A percentile compares a stretch with the other conserved stretches of the same genome.
phyloP scores from a whole-genome alignment of 2,113 vertebrate species.

The Pyxicephalus adspersus region DNA sequence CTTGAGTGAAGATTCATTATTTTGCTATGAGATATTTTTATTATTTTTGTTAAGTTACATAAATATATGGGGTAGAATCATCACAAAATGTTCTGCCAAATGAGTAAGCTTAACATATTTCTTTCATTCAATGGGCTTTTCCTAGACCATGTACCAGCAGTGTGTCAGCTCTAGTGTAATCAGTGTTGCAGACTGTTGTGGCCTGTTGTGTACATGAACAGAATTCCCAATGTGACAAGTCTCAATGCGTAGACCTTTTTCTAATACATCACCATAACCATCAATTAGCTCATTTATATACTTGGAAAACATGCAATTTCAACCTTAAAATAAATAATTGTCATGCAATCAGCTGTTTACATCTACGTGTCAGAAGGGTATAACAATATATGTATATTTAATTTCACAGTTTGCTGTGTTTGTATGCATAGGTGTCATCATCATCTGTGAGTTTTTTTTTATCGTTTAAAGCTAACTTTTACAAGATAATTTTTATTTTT shows the following conservation, averaged over 20 bases:
- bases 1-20: neutral
- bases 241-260: constrained; percentile 27
- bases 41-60: no score
- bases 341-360: constrained; percentile 50
- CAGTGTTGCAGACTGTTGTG: constrained; percentile 20
- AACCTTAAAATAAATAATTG: constrained; percentile 41
- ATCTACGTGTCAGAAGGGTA: constrained; percentile 3
- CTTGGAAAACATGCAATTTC: constrained; percentile 50
- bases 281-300: constrained; percentile 50
- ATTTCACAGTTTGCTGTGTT: neutral
- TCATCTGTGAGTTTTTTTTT: neutral
- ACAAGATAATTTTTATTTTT: no score
- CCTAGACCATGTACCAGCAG: neutral
- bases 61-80: neutral
- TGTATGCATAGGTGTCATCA: neutral
- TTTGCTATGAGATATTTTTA: neutral
- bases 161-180: constrained; percentile 11
- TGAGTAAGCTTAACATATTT: constrained; percentile 1
- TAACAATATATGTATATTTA: constrained; percentile 49
- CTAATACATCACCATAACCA: constrained; percentile 44
- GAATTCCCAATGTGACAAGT: constrained; percentile 43
- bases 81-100: neutral
- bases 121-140: neutral
- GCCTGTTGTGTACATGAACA: constrained; percentile 34
- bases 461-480: neutral